Evolutionary conservation across 2,797 vertebrate species (phyloP), one percentile per base, ranked within the genome.

Genomic region (Spinibarbus caldwelli): DNA sequence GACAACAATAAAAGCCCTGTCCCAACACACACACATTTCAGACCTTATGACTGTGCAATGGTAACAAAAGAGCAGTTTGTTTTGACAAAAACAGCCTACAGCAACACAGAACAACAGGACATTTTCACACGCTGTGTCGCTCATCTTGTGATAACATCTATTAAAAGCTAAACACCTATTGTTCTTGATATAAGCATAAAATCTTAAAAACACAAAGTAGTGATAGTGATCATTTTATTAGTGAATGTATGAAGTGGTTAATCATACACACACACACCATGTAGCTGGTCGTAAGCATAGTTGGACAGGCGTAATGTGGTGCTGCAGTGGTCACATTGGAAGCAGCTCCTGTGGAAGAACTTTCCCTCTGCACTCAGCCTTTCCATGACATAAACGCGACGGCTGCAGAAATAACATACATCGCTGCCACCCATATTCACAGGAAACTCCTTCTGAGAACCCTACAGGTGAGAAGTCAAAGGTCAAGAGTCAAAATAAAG

Each of bases 311-410:
- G 95, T 82, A 99, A 94, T 0, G 95, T 94, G 45, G 92, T 92
- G 36, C 93, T 90, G 1, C 98, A 99, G 91, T 95, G 91, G 87
- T 96, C 94, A 47, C 98, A 99, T 87, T 95, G 96, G 94, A 99
- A 99, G 91, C 98, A 99, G 88, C 96, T 97, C 59, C 98, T 96
- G 88, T 99, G 98, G 93, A 99, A 99, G 94, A 99, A 99, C 83
- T 97, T 95, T 38, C 97, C 97, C 89, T 99, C 98, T 0, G 97
- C 98, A 0, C 97, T 99, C 52, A 98, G 93, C 64, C 97, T 91
- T 93, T 99, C 98, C 97, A 99, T 98, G 92, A 98, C 96, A 0
- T 99, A 99, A 10, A 99, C 97, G 0, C 96, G 95, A 88, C 95
- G 94, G 77, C 88, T 89, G 91, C 98, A 99, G 94, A 99, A 98